Evolutionary conservation across 2,797 vertebrate genomes (phyloP), one percentile per base, ranked within the genome.

Genomic region (Sebastes dallii): DNA sequence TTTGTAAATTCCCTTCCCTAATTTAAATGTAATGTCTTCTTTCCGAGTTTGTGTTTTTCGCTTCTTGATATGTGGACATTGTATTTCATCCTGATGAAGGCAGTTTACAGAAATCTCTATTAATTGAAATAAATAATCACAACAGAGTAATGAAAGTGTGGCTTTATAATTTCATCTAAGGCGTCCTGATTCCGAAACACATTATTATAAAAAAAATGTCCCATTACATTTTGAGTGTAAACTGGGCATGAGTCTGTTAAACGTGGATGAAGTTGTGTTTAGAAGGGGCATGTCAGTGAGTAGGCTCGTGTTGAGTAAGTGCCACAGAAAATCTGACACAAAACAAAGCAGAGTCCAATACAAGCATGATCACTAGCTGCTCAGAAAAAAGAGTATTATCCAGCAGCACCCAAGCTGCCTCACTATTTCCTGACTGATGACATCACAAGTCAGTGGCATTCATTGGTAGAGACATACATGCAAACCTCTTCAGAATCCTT

Each of bases 311-410:
- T 39, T 55, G 77, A 74, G 58, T 61, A 42, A 78, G 50, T 72
- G 78, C 58, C 68, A 68, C 9, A 66, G 24, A 80, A 66, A 72
- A 78, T 61, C 11, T 78, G 61, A 74, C 75, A 65, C 39, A 82
- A 60, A 65, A 60, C 13, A 64, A 67, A 74, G 66, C 18, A 67
- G 10, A 72, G 39, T 5, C 22, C 46, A 77, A 59, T 25, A 62
- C 58, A 71, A 82, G 29, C 58, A 42, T 62, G 61, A 76, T 76
- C 58, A 80, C 24, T 66, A 46, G 30, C 69, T 72, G 50, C 55
- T 70, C 6, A 32, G 52, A 61, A 32, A 52, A 66, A 16, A 25
- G 13, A 24, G 11, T 22, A 75, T 22, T 52, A 66, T 60, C 54
- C 34, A 81, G 52, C 54, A 11, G 52, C 32, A 61, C 65, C 24